These are phyloP conservation scores for Phaethornis superciliosus DNA, from an alignment of 2,113 vertebrate species.

Conservation along the genomic window DNA sequence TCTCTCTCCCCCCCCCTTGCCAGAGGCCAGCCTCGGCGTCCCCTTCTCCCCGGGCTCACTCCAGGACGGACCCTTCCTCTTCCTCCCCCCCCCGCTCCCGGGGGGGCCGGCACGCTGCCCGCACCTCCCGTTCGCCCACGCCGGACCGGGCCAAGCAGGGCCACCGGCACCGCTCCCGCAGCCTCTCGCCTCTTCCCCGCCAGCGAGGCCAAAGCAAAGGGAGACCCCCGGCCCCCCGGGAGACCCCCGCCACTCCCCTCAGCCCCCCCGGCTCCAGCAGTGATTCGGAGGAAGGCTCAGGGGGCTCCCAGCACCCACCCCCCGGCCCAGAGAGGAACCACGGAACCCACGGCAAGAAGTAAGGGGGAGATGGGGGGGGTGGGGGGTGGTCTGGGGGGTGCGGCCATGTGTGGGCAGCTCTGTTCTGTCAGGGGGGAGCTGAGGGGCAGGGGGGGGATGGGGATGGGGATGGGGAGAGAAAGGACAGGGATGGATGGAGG, in stretches of 20 bases:
- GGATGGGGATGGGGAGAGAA: too few relatives aligned
- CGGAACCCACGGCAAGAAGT: slow-evolving; percentile 83
- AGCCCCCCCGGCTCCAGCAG: slow-evolving; percentile 84
- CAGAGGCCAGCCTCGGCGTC: slow-evolving; percentile 85
- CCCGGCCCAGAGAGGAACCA: slow-evolving; percentile 77
- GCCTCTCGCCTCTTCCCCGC: slow-evolving; percentile 73
- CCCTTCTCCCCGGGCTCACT: slow-evolving; percentile 76
- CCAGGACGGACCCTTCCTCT: slow-evolving; percentile 73
- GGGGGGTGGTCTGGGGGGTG: not conserved
- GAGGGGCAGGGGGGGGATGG: not conserved
- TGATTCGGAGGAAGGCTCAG: slow-evolving; percentile 82
- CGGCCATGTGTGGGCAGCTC: fast-evolving
- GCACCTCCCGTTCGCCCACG: slow-evolving; percentile 68
- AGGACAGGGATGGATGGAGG: not conserved
- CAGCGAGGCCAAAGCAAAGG: slow-evolving; percentile 79
- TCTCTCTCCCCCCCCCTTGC: not conserved
- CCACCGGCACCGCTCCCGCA: slow-evolving; percentile 72
- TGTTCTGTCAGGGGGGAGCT: fast-evolving
- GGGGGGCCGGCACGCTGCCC: slow-evolving; percentile 68
- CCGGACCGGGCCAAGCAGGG: slow-evolving; percentile 69
- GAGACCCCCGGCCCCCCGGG: slow-evolving; percentile 69
- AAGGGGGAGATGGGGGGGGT: slow-evolving; percentile 25
- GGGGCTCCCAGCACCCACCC: slow-evolving; percentile 69
- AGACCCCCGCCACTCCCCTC: slow-evolving; percentile 77
- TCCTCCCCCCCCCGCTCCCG: slow-evolving; percentile 71